phyloP scores from a whole-genome alignment of 2,113 vertebrate species.

The Pelusios castaneus region DNA sequence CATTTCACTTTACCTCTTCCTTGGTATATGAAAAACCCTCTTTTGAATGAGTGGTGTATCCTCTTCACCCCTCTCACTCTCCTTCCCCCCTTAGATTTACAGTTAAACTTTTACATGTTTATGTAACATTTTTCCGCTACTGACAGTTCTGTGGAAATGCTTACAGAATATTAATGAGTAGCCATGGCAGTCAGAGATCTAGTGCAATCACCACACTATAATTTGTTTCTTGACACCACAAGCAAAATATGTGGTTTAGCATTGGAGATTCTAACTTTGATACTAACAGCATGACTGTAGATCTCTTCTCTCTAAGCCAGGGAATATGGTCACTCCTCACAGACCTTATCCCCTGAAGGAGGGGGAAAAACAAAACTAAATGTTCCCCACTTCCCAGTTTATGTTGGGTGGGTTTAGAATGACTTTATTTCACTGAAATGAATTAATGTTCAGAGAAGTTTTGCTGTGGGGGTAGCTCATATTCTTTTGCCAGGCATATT shows the following conservation, averaged over 20 bases:
- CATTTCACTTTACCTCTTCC: neutral
- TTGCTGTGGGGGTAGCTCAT: neutral
- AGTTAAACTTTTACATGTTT: neutral
- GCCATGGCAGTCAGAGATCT: neutral
- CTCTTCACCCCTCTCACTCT: neutral
- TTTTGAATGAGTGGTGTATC: neutral
- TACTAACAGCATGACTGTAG: neutral
- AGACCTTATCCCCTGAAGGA: neutral
- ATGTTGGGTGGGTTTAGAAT: neutral
- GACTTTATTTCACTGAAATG: neutral
- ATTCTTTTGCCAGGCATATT: conserved; percentile 49
- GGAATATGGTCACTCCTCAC: neutral
- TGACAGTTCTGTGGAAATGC: neutral
- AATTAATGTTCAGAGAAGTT: conserved; percentile 12
- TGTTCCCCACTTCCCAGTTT: too few relatives aligned
- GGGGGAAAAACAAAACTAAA: neutral
- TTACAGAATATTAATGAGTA: neutral
- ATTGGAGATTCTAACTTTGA: neutral
- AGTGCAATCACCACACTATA: neutral
- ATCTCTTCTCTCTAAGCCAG: neutral
- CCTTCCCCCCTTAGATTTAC: neutral
- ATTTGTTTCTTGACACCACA: neutral
- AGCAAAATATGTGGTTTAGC: neutral
- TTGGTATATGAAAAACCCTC: neutral
- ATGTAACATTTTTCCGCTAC: neutral